These are phyloP conservation scores for Canis aureus DNA, from an alignment of 2,113 vertebrate genomes.

Conservation along the genomic window DNA sequence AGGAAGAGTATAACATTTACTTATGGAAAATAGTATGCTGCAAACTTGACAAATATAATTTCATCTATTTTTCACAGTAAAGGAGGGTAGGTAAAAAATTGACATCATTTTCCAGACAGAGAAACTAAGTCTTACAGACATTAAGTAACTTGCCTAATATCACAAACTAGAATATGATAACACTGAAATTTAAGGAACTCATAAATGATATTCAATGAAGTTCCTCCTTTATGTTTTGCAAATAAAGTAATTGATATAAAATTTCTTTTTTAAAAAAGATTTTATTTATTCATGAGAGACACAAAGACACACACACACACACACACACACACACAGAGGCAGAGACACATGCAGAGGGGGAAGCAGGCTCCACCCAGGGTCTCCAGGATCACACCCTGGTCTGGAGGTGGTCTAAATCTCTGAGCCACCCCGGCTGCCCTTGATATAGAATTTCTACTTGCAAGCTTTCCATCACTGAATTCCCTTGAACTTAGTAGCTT, in stretches of 20 bases:
- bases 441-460: not conserved
- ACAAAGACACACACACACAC: too few relatives aligned
- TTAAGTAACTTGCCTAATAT: not conserved
- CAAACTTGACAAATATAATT: not conserved
- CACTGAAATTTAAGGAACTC: not conserved
- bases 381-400: too few relatives aligned
- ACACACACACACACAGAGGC: too few relatives aligned
- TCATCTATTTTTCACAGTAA: not conserved
- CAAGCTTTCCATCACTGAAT: not conserved
- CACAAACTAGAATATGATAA: not conserved
- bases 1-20: not conserved
- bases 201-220: not conserved
- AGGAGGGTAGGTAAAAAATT: not conserved
- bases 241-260: not conserved
- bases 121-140: not conserved
- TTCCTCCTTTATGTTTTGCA: not conserved
- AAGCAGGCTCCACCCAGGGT: too few relatives aligned
- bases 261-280: not conserved
- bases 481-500: not conserved
- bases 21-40: not conserved
- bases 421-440: too few relatives aligned
- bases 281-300: too few relatives aligned
- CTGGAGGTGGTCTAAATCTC: too few relatives aligned
- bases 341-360: too few relatives aligned
- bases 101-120: not conserved